A percentile compares a stretch with the other conserved stretches of the same genome.
phyloP scores from a whole-genome alignment of 2,888 invertebrate species.

The Caenorhabditis macrosperma region DNA sequence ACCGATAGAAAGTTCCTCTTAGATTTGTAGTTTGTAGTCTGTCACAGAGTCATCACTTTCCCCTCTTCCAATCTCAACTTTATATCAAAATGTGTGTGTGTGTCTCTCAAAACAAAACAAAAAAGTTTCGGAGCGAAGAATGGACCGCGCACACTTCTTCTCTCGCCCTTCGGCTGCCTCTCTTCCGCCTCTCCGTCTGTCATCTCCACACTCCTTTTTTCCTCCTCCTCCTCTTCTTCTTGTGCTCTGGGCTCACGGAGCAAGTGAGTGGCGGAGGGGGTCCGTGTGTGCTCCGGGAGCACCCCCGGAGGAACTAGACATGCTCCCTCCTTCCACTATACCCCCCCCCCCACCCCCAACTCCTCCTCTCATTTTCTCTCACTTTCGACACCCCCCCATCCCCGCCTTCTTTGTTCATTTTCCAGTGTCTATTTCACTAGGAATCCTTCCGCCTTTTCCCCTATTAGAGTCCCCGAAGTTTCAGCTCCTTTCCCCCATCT shows the following conservation, averaged over 20 bases:
- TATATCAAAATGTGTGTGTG: background rate
- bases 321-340: background rate
- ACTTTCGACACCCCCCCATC: background rate
- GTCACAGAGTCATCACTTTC: too few species aligned
- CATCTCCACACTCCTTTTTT: conserved; percentile 14
- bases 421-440: too few species aligned
- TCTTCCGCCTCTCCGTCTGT: conserved; percentile 18
- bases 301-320: background rate
- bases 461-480: too few species aligned
- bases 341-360: background rate
- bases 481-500: too few species aligned
- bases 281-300: background rate
- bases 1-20: too few species aligned
- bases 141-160: background rate
- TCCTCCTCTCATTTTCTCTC: conserved; percentile 12
- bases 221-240: conserved; percentile 4
- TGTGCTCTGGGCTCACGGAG: background rate
- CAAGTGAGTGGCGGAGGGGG: too few species aligned
- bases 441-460: too few species aligned
- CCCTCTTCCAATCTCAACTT: background rate
- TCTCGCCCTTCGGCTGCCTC: conserved; percentile 10
- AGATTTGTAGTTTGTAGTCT: too few species aligned
- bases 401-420: background rate
- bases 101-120: background rate
- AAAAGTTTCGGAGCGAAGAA: background rate